These are phyloP conservation scores for Agrotis puta DNA, from an alignment of 2,888 invertebrate genomes.

Conservation along the genomic window DNA sequence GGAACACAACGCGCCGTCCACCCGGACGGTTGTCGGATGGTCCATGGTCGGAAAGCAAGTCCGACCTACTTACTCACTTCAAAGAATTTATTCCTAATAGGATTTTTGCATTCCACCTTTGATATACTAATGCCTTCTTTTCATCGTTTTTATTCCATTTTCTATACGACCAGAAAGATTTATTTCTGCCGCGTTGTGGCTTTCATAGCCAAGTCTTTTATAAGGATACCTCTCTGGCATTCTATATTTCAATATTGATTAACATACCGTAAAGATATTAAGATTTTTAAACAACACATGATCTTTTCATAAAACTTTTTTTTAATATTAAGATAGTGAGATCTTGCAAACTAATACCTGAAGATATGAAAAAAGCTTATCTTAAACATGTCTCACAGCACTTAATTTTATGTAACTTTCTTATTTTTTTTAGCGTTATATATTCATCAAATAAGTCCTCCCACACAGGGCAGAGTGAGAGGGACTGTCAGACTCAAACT, in stretches of 20 bases:
- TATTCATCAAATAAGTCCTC: too few relatives aligned
- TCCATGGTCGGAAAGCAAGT: too few relatives aligned
- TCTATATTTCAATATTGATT: slow-evolving; percentile 51
- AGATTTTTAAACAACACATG: slow-evolving; percentile 37
- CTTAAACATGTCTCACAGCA: too few relatives aligned
- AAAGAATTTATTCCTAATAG: slow-evolving; percentile 65
- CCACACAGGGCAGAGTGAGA: too few relatives aligned
- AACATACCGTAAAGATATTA: slow-evolving; percentile 3
- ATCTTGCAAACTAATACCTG: not conserved
- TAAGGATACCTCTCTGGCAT: slow-evolving; percentile 4
- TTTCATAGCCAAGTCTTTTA: slow-evolving; percentile 41
- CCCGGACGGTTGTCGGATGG: too few relatives aligned
- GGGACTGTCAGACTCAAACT: too few relatives aligned
- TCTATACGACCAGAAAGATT: slow-evolving; percentile 43
- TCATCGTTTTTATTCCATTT: slow-evolving; percentile 54
- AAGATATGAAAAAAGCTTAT: not conserved
- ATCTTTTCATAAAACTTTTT: slow-evolving; percentile 22
- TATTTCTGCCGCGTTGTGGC: slow-evolving; percentile 33
- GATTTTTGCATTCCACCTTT: slow-evolving; percentile 66
- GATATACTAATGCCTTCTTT: slow-evolving; percentile 60
- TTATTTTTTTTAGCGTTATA: too few relatives aligned
- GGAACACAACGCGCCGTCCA: too few relatives aligned
- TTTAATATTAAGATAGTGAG: too few relatives aligned
- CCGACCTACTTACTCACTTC: slow-evolving; percentile 60
- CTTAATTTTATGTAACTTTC: too few relatives aligned